Evolutionary conservation across 2,888 invertebrate genomes (phyloP), one percentile per base, ranked within the genome.

Genomic region (Beris morrisii): DNA sequence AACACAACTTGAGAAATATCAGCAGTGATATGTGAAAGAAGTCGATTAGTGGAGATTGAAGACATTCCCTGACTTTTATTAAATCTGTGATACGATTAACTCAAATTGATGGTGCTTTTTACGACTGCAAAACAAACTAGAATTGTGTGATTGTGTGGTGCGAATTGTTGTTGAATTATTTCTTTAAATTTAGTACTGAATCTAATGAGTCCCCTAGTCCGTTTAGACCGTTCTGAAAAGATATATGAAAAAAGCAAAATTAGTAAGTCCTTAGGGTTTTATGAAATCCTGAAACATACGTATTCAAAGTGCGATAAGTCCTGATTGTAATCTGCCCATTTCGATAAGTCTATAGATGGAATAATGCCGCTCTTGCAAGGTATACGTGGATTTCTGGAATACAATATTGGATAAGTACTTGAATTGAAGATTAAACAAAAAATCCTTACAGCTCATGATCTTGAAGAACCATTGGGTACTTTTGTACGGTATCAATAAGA

Each of bases 401-500:
- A 56, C 15, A 32, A 48, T 4, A 48, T 32, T 50, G 32, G 22
- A 22, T 22, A 3, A 22, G 22, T 22, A 11, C 13, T 1, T 46
- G 12, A 15, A 12, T n/a, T 6, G 22, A 52, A 7, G 38, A 9
- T 44, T 52, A 22, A 3, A 50, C 4, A 13, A 48, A 13, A 0
- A 61, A 61, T 12, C 38, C 91, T 89, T 85, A 95, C 95, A 94
- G 86, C 85, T 94, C 93, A 77, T 94, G 94, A 82, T 95, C 94
- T 4, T 95, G 93, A 74, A 94, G 82, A 38, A 95, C 93, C 92
- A 95, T 93, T 1, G 94, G 93, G 79, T 93, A 95, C 12, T 94
- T 84, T 79, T 95, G 95, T 70, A 93, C 89, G 9, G 93, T 93
- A 76, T 95, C 93, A 71, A 95, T 93, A 71, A 94, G 85, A 78